phyloP scores from a whole-genome alignment of 2,797 vertebrate genomes.

The Limnodromus scolopaceus region DNA sequence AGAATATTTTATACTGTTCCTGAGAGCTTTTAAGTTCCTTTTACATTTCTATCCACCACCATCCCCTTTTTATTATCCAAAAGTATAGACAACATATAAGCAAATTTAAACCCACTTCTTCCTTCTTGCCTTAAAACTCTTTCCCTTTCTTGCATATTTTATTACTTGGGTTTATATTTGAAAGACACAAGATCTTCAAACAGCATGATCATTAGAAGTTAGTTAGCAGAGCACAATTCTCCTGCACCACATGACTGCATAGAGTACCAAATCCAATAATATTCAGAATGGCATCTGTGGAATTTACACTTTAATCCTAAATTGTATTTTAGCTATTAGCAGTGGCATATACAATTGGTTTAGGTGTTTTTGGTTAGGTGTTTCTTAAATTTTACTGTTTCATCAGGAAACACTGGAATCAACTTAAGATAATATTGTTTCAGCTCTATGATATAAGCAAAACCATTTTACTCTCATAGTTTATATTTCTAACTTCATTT shows the following conservation, averaged over 20 bases:
- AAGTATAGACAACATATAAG: neutral
- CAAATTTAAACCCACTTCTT: neutral
- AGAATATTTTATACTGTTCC: neutral
- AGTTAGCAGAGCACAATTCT: neutral
- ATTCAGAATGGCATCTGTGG: neutral
- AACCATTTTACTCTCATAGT: neutral
- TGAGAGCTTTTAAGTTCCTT: neutral
- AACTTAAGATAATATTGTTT: neutral
- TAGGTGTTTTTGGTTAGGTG: accelerated
- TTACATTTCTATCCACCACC: neutral
- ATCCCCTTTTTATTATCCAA: neutral
- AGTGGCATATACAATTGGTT: neutral
- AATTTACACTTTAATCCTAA: neutral
- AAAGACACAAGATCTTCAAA: neutral
- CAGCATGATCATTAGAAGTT: neutral
- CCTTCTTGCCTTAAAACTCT: neutral
- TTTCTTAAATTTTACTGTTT: neutral
- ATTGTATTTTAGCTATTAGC: neutral
- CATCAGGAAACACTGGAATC: neutral
- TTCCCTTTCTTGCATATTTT: neutral
- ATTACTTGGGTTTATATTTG: neutral
- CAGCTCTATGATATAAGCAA: neutral
- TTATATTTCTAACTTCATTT: neutral
- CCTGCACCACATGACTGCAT: neutral
- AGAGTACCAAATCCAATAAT: neutral